A percentile compares a stretch with the other conserved stretches of the same genome.
These are phyloP conservation scores for Rhorus exstirpatorius DNA, from an alignment of 2,888 invertebrate species.

Conservation along the genomic window DNA sequence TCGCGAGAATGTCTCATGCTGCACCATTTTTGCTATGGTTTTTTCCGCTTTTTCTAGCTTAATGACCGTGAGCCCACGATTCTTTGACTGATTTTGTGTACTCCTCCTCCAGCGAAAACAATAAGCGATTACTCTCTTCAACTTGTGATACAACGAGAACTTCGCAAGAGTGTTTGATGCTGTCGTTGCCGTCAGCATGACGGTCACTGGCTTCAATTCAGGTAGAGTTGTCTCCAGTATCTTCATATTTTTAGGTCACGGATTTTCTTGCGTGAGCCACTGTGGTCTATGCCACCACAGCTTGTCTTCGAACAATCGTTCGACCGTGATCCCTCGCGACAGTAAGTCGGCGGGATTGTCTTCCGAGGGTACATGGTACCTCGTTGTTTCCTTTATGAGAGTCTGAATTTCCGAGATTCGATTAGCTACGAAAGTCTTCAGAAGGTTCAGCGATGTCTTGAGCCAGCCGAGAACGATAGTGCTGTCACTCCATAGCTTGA, in stretches of 20 bases:
- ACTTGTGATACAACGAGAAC: constrained; percentile 41
- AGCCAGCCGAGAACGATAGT: constrained; percentile 66
- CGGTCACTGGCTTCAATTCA: constrained; percentile 38
- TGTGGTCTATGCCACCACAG: constrained; percentile 67
- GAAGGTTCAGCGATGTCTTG: constrained; percentile 15
- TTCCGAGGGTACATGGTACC: constrained; percentile 63
- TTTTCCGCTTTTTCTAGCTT: constrained; percentile 54
- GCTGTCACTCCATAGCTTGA: constrained; percentile 63
- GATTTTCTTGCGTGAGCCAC: constrained; percentile 55
- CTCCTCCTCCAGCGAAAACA: constrained; percentile 40
- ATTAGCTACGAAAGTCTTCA: constrained; percentile 66
- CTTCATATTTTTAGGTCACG: constrained; percentile 19
- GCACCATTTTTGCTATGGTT: constrained; percentile 52
- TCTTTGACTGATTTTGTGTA: not conserved
- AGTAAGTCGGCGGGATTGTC: constrained; percentile 70
- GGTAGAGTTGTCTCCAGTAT: not conserved
- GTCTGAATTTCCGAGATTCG: constrained; percentile 59
- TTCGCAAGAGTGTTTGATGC: constrained; percentile 3
- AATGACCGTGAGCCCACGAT: constrained; percentile 34
- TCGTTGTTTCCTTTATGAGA: constrained; percentile 12
- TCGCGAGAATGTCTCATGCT: constrained; percentile 37
- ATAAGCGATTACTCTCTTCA: constrained; percentile 51
- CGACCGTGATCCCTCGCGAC: constrained; percentile 54
- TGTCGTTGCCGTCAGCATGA: constrained; percentile 2
- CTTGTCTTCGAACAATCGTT: constrained; percentile 3